Percentiles rank a stretch among this genome's conserved stretches.
Evolutionary conservation across 2,797 vertebrate species (phyloP).

Genomic region (Balearica regulorum): DNA sequence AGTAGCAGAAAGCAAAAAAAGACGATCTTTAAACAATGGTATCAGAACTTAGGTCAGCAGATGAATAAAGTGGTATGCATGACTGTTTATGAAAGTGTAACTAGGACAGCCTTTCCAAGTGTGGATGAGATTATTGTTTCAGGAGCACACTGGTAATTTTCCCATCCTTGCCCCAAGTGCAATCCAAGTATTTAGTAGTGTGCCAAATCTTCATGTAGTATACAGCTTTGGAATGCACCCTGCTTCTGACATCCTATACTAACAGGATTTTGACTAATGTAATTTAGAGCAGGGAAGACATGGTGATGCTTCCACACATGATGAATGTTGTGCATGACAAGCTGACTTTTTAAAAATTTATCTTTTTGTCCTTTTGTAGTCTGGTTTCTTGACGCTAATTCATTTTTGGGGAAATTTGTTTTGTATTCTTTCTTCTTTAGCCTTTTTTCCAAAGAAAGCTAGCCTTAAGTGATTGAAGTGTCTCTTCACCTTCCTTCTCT

Average conservation of each 20-base stretch:
- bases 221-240: neutral
- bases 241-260: neutral
- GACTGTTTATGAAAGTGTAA: neutral
- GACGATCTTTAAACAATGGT: neutral
- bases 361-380: neutral
- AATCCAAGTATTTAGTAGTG: neutral
- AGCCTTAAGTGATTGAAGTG: neutral
- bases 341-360: neutral
- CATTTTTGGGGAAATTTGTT: neutral
- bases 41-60: neutral
- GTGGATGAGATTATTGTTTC: neutral
- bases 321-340: neutral
- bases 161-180: neutral
- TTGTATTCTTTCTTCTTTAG: neutral
- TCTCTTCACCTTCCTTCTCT: neutral
- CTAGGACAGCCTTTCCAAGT: neutral
- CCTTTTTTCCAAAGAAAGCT: neutral
- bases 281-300: neutral
- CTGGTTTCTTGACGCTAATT: neutral
- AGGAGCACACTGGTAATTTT: neutral
- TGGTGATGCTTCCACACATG: neutral
- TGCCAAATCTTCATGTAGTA: neutral
- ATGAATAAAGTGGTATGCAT: neutral
- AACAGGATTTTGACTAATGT: neutral
- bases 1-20: neutral